Conservation (phyloP, 2,113 vertebrate genomes). For the Gnathonemus longibarbis region DNA sequence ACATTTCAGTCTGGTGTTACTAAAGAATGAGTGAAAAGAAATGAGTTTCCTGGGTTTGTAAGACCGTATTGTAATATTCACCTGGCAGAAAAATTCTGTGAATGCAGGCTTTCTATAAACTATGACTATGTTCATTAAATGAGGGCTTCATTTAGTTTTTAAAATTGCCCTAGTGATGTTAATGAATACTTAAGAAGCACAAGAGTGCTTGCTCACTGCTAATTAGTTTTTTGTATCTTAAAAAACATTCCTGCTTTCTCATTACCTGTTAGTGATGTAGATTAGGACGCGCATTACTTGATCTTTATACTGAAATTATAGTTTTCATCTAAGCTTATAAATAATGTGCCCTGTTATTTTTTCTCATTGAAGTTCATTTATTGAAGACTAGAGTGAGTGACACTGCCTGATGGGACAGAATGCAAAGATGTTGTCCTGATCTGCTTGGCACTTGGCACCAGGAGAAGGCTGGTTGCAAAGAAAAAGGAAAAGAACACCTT, state of each 20-base stretch:
- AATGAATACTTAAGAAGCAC: not conserved
- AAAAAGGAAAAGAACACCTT: not conserved
- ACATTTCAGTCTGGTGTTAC: not conserved
- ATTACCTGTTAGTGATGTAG: not conserved
- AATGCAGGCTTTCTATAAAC: not conserved
- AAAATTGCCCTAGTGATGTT: not conserved
- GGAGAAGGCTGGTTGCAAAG: not conserved
- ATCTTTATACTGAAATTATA: not conserved
- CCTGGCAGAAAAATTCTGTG: not conserved
- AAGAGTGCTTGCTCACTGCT: not conserved
- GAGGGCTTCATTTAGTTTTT: not conserved
- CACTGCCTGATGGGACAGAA: slow-evolving; percentile 28
- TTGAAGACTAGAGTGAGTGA: slow-evolving; percentile 41
- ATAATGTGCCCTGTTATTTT: not conserved
- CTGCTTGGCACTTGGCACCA: too few species aligned
- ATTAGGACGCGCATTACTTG: not conserved
- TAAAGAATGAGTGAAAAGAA: not conserved
- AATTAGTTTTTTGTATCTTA: not conserved
- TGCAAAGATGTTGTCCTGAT: slow-evolving; percentile 26
- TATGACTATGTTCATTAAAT: not conserved
- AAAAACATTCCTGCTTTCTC: not conserved
- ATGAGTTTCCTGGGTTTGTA: not conserved
- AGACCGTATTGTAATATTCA: not conserved
- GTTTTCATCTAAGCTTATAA: not conserved
- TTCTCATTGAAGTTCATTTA: slow-evolving; percentile 46